Evolutionary conservation across 2,888 invertebrate species (phyloP), one percentile per base, ranked within the genome.

Genomic region (Lycophotia porphyrea): DNA sequence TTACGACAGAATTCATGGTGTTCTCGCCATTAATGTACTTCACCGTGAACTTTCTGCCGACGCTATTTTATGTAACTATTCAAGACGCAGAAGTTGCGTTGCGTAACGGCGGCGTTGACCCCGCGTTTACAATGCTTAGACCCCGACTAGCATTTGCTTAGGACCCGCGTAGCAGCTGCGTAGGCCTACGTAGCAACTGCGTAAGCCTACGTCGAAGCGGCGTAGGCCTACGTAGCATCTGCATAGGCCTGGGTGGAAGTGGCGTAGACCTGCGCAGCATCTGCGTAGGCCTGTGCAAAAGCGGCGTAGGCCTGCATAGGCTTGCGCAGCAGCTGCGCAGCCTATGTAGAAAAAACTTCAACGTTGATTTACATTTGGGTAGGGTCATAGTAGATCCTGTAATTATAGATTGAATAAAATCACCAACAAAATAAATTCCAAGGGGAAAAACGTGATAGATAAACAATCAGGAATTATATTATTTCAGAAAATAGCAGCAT

Each of bases 111-210:
- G 44, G 36, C 58, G 44, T 39, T 2, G 15, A 36, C 24, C 21
- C 44, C 31, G 21, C 55, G 11, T 79, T 31, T 58, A 2, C 18
- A 31, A 18, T n/a, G 15, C 9, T 34, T 73, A 27, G 9, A 44
- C 13, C n/a, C 18, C 21, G 21, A n/a, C 21, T 44, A 34, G n/a
- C 11, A 58, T 34, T 8, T 58, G 21, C 34, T 34, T 69, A 44
- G 34, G n/a, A 13, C 61, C 9, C 58, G 11, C 75, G 58, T 44
- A 27, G 24, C 18, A 74, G 27, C 24, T n/a, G 18, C 73, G 27
- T 49, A 31, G 49, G 18, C 31, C 27, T 15, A 8, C 74, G 44
- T 74, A 58, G 27, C 27, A 52, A 24, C 36, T 7, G 21, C 44
- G 44, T 47, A 47, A 31, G 27, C 15, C 34, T 47, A 18, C 21